A percentile compares a stretch with the other conserved stretches of the same genome.
These are phyloP conservation scores for Cryptoprocta ferox DNA, from an alignment of 2,797 vertebrate species.

Conservation along the genomic window DNA sequence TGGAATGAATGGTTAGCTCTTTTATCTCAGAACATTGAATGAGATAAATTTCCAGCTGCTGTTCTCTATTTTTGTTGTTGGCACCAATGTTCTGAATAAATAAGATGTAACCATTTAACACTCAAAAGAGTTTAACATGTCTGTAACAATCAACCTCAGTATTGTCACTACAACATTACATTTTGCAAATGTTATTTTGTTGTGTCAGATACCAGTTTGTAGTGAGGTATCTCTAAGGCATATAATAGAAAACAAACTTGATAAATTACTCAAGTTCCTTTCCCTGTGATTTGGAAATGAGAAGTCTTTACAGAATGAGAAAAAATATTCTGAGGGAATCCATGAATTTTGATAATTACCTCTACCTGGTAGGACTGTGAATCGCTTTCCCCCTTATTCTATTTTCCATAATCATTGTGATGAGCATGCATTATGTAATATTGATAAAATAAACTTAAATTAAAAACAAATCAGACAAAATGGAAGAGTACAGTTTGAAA, in stretches of 20 bases:
- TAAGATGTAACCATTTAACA: neutral
- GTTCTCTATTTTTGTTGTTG: neutral
- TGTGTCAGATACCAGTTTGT: conserved; percentile 39
- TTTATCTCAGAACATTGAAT: neutral
- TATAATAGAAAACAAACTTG: conserved; percentile 41
- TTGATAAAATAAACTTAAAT: conserved; percentile 25
- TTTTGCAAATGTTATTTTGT: conserved; percentile 5
- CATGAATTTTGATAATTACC: conserved; percentile 33
- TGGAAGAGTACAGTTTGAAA: neutral
- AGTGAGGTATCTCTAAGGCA: neutral
- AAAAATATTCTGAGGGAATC: neutral
- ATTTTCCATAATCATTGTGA: conserved; percentile 26
- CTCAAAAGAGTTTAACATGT: neutral
- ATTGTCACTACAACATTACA: neutral
- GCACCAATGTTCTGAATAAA: neutral
- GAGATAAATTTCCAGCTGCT: neutral
- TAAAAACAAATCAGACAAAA: neutral
- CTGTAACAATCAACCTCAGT: neutral
- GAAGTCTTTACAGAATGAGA: conserved; percentile 47
- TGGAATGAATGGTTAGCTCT: neutral
- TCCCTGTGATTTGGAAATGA: conserved; percentile 40
- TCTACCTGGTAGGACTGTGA: neutral
- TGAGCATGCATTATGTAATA: neutral
- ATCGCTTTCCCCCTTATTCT: neutral
- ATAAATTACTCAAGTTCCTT: neutral